These are phyloP conservation scores for Hydrozoanthus gracilis DNA, from an alignment of 92 coral and sea anemone genomes.

Conservation along the genomic window DNA sequence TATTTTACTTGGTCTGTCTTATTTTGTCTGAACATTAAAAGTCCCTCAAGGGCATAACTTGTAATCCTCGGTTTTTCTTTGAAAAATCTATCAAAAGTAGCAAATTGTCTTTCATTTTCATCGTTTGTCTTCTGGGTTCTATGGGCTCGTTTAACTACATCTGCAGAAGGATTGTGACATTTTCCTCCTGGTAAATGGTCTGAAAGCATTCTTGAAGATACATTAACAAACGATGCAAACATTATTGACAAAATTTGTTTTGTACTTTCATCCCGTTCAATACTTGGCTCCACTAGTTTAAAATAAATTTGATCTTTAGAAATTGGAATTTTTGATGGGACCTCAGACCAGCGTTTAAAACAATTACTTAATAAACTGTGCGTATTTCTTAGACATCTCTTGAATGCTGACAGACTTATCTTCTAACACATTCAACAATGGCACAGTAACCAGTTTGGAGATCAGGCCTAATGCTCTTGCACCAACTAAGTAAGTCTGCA, in stretches of 20 bases:
- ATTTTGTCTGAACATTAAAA: slow-evolving; percentile 20
- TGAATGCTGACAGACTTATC: slow-evolving; percentile 35
- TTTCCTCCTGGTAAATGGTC: slow-evolving; percentile 47
- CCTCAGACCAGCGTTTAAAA: neutral
- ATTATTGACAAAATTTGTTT: neutral
- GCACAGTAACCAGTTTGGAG: slow-evolving; percentile 22
- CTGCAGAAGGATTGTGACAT: slow-evolving; percentile 27
- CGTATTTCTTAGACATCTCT: slow-evolving; percentile 32
- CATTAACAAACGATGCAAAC: slow-evolving; percentile 19
- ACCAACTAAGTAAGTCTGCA: slow-evolving; percentile 32
- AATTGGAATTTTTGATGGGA: slow-evolving; percentile 11
- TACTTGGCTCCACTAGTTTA: neutral
- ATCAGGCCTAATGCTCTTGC: slow-evolving; percentile 37
- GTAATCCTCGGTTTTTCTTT: slow-evolving; percentile 33
- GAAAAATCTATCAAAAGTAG: slow-evolving; percentile 17
- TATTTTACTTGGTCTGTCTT: slow-evolving; percentile 23
- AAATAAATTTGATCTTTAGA: slow-evolving; percentile 12
- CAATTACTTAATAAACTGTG: neutral
- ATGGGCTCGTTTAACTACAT: neutral
- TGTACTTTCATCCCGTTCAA: slow-evolving; percentile 25
- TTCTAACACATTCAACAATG: slow-evolving; percentile 32
- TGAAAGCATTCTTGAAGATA: slow-evolving; percentile 15
- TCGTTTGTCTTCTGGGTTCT: slow-evolving; percentile 22
- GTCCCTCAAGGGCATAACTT: slow-evolving; percentile 34
- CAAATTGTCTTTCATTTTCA: slow-evolving; percentile 21